A percentile compares a stretch with the other conserved stretches of the same genome.
Conservation (phyloP, 2,797 vertebrate genomes). For the Paguma larvata region DNA sequence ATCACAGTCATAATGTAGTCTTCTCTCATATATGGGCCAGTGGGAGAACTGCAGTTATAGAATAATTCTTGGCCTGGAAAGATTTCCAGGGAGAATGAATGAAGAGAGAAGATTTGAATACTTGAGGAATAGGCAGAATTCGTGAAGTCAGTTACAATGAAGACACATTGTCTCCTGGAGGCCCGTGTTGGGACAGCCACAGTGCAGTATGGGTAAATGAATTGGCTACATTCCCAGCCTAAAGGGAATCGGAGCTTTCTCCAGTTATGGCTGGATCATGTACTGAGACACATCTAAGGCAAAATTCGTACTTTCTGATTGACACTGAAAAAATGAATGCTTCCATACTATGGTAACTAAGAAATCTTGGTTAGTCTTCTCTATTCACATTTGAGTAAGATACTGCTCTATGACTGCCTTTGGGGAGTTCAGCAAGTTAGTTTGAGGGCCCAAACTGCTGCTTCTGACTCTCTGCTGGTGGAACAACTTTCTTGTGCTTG, state of each 20-base stretch:
- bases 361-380: background rate
- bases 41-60: background rate
- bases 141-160: background rate
- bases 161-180: background rate
- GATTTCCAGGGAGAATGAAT: background rate
- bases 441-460: background rate
- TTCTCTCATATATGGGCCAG: background rate
- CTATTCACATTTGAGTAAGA: background rate
- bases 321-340: slow-evolving; percentile 34
- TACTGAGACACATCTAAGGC: background rate
- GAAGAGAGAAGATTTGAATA: background rate
- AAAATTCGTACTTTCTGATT: slow-evolving; percentile 44
- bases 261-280: background rate
- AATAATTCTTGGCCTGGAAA: background rate
- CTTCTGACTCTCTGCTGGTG: background rate
- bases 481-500: background rate
- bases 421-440: background rate
- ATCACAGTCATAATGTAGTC: background rate
- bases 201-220: background rate
- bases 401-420: background rate
- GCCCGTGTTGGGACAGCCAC: background rate
- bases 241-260: background rate
- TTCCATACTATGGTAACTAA: background rate
- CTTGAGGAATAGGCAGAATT: background rate
- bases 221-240: background rate